Evolutionary conservation across 2,888 invertebrate genomes (phyloP).

Genomic region (Lasioglossum malachurum): DNA sequence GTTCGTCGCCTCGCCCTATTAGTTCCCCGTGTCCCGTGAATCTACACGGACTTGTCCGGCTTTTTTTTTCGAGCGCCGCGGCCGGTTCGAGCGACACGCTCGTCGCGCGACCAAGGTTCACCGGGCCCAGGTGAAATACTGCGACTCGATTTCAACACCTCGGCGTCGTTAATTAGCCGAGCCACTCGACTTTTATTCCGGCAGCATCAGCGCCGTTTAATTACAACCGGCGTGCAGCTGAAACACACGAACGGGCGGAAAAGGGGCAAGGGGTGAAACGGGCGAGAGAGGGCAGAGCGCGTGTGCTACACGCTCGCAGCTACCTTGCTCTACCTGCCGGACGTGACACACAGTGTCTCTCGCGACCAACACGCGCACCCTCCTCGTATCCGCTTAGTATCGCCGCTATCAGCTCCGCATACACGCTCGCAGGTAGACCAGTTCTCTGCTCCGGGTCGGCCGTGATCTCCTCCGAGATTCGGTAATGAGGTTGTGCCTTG

Average conservation of each 20-base stretch:
- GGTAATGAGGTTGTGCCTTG: slow-evolving; percentile 62
- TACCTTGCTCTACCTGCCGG: slow-evolving; percentile 65
- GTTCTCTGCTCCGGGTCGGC: slow-evolving; percentile 35
- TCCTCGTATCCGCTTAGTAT: slow-evolving; percentile 50
- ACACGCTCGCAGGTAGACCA: slow-evolving; percentile 30
- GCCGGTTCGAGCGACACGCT: slow-evolving; percentile 35
- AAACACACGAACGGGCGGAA: slow-evolving; percentile 7
- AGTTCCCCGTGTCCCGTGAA: slow-evolving; percentile 79
- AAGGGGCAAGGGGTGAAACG: slow-evolving; percentile 4
- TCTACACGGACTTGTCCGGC: slow-evolving; percentile 64
- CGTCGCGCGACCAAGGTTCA: slow-evolving; percentile 55
- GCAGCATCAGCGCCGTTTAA: slow-evolving; percentile 69
- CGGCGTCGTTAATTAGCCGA: slow-evolving; percentile 80
- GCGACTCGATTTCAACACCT: slow-evolving; percentile 82
- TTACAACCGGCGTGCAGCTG: slow-evolving; percentile 58
- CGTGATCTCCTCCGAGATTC: slow-evolving; percentile 55
- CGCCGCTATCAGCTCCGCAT: slow-evolving; percentile 47
- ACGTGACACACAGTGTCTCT: slow-evolving; percentile 67
- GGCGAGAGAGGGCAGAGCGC: slow-evolving; percentile 26
- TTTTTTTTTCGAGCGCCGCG: not conserved
- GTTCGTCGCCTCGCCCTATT: slow-evolving; percentile 82
- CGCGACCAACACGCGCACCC: slow-evolving; percentile 66
- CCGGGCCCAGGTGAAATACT: slow-evolving; percentile 78
- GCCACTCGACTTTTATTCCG: slow-evolving; percentile 70
- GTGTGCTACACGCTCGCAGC: slow-evolving; percentile 57